phyloP scores from a whole-genome alignment of 2,797 vertebrate genomes.

The Crenichthys baileyi region DNA sequence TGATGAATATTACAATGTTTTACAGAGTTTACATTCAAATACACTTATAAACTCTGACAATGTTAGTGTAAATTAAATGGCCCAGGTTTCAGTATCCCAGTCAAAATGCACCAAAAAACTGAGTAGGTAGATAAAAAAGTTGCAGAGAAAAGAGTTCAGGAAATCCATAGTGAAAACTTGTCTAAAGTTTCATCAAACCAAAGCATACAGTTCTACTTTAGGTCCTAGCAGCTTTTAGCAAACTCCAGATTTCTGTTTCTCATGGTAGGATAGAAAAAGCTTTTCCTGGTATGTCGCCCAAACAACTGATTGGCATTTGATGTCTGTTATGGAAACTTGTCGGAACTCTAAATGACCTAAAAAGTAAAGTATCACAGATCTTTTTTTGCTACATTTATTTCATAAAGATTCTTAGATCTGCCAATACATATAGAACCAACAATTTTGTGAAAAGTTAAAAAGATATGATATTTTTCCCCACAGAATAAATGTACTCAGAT shows the following conservation, averaged over 20 bases:
- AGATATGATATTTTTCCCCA: not conserved
- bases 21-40: no score
- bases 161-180: no score
- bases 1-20: no score
- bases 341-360: not conserved
- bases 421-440: not conserved
- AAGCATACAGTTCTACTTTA: not conserved
- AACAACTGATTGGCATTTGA: not conserved
- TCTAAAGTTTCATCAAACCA: no score
- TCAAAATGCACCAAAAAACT: no score
- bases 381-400: not conserved
- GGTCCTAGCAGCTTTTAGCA: not conserved
- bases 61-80: no score
- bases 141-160: not conserved
- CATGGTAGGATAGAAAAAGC: not conserved
- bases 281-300: not conserved
- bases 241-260: not conserved
- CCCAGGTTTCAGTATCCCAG: no score
- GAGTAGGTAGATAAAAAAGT: no score
- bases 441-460: not conserved
- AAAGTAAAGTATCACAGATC: no score
- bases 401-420: not conserved
- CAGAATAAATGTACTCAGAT: not conserved
- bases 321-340: not conserved
- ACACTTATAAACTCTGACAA: no score